phyloP scores from a whole-genome alignment of 2,888 invertebrate species.

The Sipunculus nudus region DNA sequence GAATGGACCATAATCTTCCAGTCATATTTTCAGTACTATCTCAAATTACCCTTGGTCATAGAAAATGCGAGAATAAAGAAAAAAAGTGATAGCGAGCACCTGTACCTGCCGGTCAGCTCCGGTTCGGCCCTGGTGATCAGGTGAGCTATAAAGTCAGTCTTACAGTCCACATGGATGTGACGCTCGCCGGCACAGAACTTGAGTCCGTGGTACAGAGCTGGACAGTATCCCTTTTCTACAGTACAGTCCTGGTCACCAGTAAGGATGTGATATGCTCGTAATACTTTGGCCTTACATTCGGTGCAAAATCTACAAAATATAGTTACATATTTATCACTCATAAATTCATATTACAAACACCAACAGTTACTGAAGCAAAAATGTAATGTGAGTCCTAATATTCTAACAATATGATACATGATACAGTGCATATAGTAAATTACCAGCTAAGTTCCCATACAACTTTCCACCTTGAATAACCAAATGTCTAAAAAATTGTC shows the following conservation, averaged over 20 bases:
- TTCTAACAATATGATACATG: too few relatives aligned
- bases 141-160: conserved; percentile 87
- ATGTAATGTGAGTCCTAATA: too few relatives aligned
- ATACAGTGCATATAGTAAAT: too few relatives aligned
- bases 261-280: conserved; percentile 84
- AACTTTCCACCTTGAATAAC: too few relatives aligned
- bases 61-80: too few relatives aligned
- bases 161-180: conserved; percentile 87
- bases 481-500: too few relatives aligned
- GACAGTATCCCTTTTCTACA: conserved; percentile 89
- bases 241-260: conserved; percentile 78
- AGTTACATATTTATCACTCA: background rate
- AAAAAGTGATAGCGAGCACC: background rate
- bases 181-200: conserved; percentile 83
- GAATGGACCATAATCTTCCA: too few relatives aligned
- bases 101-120: conserved; percentile 83
- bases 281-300: conserved; percentile 91
- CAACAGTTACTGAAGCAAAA: too few relatives aligned
- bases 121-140: conserved; percentile 91
- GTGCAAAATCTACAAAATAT: conserved; percentile 77
- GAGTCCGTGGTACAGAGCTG: conserved; percentile 86
- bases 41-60: too few relatives aligned
- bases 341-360: too few relatives aligned
- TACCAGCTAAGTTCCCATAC: too few relatives aligned
- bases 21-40: too few relatives aligned